Base-by-base conservation (phyloP, 2,113 vertebrate genomes). In the Mystacornis crossleyi region DNA sequence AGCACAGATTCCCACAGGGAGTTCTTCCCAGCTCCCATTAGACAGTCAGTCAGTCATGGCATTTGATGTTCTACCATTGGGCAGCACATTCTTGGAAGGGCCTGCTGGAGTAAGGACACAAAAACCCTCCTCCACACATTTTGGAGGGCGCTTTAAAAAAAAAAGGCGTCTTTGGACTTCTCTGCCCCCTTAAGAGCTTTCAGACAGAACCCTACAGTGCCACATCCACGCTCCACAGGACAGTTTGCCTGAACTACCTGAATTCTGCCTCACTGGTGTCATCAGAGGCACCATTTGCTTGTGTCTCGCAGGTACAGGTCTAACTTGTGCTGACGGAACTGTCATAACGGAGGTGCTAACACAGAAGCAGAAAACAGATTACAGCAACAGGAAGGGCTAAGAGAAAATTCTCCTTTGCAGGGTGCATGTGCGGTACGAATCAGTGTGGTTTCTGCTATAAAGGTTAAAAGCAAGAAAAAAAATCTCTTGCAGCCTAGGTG, bases 21-120 rank as follows among this genome's bases (percentile, higher is more conserved):
- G 54, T 14, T 14, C 57, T 12, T 84, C 50, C 54, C 10, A 67
- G 48, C 40, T 54, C 58, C 55, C 0, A 0, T 23, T 5, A 51
- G 48, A 28, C 31, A n/a, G 23, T 18, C 55, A 33, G 17, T 34
- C 64, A 40, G 10, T 28, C 43, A 21, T 4, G 43, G n/a, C 1
- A 2, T 64, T 48, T 31, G 6, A 31, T 42, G 45, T 38, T 36
- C 34, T 1, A 1, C 24, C 60, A 0, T 1, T 14, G 11, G 31
- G 33, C 55, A 66, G 36, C 40, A 54, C 1, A 2, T 57, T 33
- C 24, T 69, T 47, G 55, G 48, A 53, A 75, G 73, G 14, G 8
- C 24, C 67, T 78, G 36, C 48, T 85, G 62, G 20, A 90, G 7
- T 5, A 24, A 24, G 20, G 29, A 81, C 33, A 65, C 9, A 54